These are phyloP conservation scores for Phragmatobia fuliginosa DNA, from an alignment of 2,888 invertebrate genomes.

Conservation along the genomic window DNA sequence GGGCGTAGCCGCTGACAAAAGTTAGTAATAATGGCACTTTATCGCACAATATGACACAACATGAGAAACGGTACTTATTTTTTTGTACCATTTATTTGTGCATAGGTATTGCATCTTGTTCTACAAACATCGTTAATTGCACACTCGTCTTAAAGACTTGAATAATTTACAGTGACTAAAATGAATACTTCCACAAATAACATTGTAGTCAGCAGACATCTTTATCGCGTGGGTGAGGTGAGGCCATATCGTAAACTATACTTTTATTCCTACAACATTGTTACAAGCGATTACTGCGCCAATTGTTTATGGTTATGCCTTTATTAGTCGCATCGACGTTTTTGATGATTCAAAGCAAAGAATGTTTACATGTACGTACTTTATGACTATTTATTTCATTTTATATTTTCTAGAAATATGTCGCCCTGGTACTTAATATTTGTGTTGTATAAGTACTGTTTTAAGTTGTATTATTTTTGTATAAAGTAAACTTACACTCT, in stretches of 20 bases:
- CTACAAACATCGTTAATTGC: neutral
- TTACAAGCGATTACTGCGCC: slow-evolving; percentile 24
- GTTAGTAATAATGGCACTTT: no score
- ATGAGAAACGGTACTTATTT: no score
- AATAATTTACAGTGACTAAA: slow-evolving; percentile 6
- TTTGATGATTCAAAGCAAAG: slow-evolving; percentile 14
- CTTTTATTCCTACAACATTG: slow-evolving; percentile 47
- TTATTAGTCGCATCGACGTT: slow-evolving; percentile 19
- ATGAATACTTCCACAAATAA: slow-evolving; percentile 11
- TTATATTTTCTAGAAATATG: neutral
- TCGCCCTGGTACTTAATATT: neutral
- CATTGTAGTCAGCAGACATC: slow-evolving; percentile 35
- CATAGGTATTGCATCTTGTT: neutral
- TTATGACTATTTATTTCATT: neutral
- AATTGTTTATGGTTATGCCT: slow-evolving; percentile 36
- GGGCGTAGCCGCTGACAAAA: no score
- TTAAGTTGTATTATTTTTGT: neutral
- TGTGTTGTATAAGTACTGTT: neutral
- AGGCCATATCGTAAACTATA: slow-evolving; percentile 41
- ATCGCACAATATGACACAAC: no score
- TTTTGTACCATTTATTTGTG: neutral
- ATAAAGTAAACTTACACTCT: no score
- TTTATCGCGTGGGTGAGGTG: slow-evolving; percentile 49
- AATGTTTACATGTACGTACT: neutral
- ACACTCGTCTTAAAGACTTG: neutral